A percentile compares a stretch with the other conserved stretches of the same genome.
phyloP scores from a whole-genome alignment of 2,888 invertebrate genomes.

The Agrotis ipsilon region DNA sequence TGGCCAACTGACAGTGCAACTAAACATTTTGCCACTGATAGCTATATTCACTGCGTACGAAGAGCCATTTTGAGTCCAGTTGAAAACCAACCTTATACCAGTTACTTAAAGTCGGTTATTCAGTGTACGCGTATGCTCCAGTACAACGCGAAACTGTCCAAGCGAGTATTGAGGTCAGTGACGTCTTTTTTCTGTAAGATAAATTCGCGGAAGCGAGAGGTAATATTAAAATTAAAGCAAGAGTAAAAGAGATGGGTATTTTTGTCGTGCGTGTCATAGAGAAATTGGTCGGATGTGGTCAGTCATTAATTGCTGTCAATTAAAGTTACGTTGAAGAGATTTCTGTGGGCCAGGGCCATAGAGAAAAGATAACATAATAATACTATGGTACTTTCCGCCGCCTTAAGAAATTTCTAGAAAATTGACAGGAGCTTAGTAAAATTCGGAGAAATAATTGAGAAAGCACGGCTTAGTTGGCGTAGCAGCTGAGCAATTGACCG shows the following conservation, averaged over 20 bases:
- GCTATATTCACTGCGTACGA: conserved; percentile 63
- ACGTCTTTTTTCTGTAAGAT: conserved; percentile 86
- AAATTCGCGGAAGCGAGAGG: conserved; percentile 81
- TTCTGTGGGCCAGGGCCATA: conserved; percentile 20
- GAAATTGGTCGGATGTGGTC: conserved; percentile 76
- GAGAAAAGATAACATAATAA: background rate
- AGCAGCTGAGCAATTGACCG: too few species aligned
- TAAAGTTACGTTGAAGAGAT: conserved; percentile 37
- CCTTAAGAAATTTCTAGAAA: background rate
- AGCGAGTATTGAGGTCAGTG: conserved; percentile 87
- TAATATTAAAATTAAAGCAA: conserved; percentile 57
- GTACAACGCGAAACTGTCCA: conserved; percentile 59
- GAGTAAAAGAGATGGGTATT: conserved; percentile 66
- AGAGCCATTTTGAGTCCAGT: conserved; percentile 42
- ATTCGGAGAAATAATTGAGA: background rate
- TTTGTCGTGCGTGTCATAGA: conserved; percentile 63
- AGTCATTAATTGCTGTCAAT: conserved; percentile 68
- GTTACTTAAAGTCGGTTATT: conserved; percentile 49
- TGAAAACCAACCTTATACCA: conserved; percentile 54
- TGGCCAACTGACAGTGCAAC: conserved; percentile 61
- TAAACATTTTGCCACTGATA: conserved; percentile 77
- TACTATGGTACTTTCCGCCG: conserved; percentile 13
- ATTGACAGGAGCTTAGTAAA: background rate
- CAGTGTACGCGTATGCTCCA: conserved; percentile 5
- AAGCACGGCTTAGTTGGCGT: background rate